A percentile compares a stretch with the other conserved stretches of the same genome.
Conservation (phyloP, 2,113 vertebrate genomes). For the Scomber scombrus region DNA sequence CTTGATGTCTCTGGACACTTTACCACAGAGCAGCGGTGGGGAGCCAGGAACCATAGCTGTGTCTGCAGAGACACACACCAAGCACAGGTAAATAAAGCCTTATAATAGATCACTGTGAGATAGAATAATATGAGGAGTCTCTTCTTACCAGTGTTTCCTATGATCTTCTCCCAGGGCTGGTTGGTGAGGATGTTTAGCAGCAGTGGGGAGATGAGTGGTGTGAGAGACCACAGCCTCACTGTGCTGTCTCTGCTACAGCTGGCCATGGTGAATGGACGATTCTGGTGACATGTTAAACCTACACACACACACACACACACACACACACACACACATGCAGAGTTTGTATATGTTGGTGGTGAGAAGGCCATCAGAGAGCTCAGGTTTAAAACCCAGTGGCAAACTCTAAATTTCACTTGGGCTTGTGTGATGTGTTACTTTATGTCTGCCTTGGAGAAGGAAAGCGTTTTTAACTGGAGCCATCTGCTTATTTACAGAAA, state of each 20-base stretch:
- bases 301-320: slow-evolving; percentile 12
- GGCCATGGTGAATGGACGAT: slow-evolving; percentile 95
- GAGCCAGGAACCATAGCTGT: slow-evolving; percentile 88
- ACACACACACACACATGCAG: slow-evolving; percentile 10
- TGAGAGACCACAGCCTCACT: slow-evolving; percentile 95
- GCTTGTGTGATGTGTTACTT: too few species aligned
- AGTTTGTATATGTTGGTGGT: too few species aligned
- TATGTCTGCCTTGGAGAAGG: too few species aligned
- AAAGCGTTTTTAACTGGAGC: too few species aligned
- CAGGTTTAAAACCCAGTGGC: too few species aligned
- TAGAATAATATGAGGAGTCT: background rate
- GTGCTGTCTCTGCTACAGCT: slow-evolving; percentile 98
- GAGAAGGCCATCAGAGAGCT: too few species aligned
- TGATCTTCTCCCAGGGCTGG: slow-evolving; percentile 93
- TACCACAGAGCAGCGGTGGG: slow-evolving; percentile 93
- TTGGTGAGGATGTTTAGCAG: slow-evolving; percentile 91
- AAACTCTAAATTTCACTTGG: too few species aligned
- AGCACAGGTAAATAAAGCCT: background rate
- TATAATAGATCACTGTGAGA: background rate
- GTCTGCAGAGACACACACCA: slow-evolving; percentile 81
- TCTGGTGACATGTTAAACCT: slow-evolving; percentile 96
- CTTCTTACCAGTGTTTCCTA: slow-evolving; percentile 91
- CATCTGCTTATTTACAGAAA: too few species aligned
- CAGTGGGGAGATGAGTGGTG: slow-evolving; percentile 91
- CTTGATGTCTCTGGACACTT: slow-evolving; percentile 94